Evolutionary conservation across 1,140 invertebrate genomes (phyloP).

Genomic region (Pogonomyrmex barbatus): DNA sequence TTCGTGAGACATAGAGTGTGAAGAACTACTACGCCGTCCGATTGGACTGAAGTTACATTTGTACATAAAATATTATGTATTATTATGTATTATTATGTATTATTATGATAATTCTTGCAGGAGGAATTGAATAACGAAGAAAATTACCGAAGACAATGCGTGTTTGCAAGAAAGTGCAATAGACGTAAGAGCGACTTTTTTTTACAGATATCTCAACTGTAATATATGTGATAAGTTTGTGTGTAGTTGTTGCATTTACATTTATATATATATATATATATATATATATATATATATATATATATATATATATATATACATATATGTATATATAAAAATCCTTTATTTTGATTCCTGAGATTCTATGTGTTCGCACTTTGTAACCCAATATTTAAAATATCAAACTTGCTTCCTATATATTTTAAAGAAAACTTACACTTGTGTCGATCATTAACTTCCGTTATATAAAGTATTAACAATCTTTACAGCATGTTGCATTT

Average conservation of each 20-base stretch:
- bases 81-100: constrained; percentile 80
- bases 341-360: constrained; percentile 69
- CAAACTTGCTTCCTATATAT: constrained; percentile 59
- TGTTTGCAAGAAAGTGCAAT: constrained; percentile 77
- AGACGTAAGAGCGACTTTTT: constrained; percentile 69
- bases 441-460: constrained; percentile 57
- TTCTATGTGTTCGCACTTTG: constrained; percentile 53
- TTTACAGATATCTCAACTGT: constrained; percentile 64
- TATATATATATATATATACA: not conserved
- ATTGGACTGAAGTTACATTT: constrained; percentile 74
- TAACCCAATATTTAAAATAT: constrained; percentile 59
- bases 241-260: constrained; percentile 58
- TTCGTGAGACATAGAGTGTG: constrained; percentile 73
- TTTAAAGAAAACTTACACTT: constrained; percentile 52
- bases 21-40: constrained; percentile 68
- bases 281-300: constrained; percentile 37
- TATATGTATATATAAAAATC: constrained; percentile 67
- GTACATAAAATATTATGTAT: constrained; percentile 78
- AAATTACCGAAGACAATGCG: constrained; percentile 43
- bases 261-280: constrained; percentile 61
- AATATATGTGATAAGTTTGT: constrained; percentile 68
- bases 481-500: constrained; percentile 36
- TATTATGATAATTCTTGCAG: constrained; percentile 74
- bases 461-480: constrained; percentile 58
- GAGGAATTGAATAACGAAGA: constrained; percentile 73